phyloP scores from a whole-genome alignment of 2,888 invertebrate genomes.

The Beris morrisii region DNA sequence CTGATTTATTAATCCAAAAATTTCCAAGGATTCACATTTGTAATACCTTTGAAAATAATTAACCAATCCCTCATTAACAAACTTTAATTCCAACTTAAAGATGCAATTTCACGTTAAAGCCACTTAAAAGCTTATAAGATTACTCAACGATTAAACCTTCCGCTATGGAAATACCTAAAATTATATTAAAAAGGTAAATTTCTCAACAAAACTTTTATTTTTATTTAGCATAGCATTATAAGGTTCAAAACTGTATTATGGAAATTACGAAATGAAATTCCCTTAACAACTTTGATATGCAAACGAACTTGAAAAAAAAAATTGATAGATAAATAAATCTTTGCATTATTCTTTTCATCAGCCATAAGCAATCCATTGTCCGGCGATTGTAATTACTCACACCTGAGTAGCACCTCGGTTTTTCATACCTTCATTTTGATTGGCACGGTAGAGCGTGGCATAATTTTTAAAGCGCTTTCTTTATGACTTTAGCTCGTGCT shows the following conservation, averaged over 20 bases:
- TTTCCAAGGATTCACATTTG: too few species aligned
- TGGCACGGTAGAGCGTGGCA: too few species aligned
- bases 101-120: neutral
- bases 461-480: constrained; percentile 3
- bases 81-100: constrained; percentile 5
- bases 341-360: too few species aligned
- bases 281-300: neutral
- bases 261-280: neutral
- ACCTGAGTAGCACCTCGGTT: neutral
- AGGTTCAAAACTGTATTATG: neutral
- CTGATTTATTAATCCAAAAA: too few species aligned
- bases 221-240: neutral
- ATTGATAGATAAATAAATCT: too few species aligned
- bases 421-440: neutral
- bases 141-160: constrained; percentile 13
- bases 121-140: constrained; percentile 8
- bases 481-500: constrained; percentile 6
- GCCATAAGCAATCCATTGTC: neutral
- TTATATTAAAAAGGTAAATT: constrained; percentile 9
- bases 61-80: neutral
- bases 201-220: neutral
- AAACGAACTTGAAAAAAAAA: too few species aligned
- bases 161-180: neutral
- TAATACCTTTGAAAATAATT: too few species aligned
- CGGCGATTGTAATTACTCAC: constrained; percentile 10